Base-by-base conservation (phyloP, 2,797 vertebrate genomes). In the Pampus argenteus region DNA sequence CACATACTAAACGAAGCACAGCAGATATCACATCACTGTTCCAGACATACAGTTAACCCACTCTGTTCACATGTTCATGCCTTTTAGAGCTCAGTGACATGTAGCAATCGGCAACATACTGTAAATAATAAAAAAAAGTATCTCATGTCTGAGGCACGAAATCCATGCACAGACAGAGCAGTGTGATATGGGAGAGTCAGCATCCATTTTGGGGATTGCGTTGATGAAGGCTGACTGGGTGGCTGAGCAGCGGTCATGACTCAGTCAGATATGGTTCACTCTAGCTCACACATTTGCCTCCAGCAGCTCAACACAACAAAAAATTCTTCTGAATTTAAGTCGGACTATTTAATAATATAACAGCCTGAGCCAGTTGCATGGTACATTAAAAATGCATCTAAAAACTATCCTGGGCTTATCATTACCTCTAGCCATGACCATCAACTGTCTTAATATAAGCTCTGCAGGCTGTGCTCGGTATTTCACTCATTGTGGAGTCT, bases 211-310 rank as follows among this genome's bases (percentile, higher is more conserved):
- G 79, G 78, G 68, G 66, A 70, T 77, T 79, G 84, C 45, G 71
- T 86, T 87, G 85, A 89, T 85, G 76, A 81, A 50, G 74, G 61
- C 78, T 80, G 85, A 81, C 85, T 83, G 84, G 55, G 61, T 83
- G 86, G 83, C 83, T 85, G 86, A 91, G 82, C 84, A 89, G 87
- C 83, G 85, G 84, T 84, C 87, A 77, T 92, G 89, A 91, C 83
- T 91, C 86, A 88, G 87, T 81, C 86, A 83, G 83, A 90, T 75
- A 60, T 79, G 81, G 78, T 82, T 71, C 58, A 82, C 81, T 91
- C 74, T 57, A 76, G 67, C 88, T 88, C 81, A 78, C 86, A 78
- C 70, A 72, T 65, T 77, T 61, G 76, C 87, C 88, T 82, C 81
- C 66, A 87, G 89, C 86, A 42, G 83, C 76, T 86, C 50, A 29